Conservation (phyloP, 2,888 invertebrate species). For the Capitulum mitella region DNA sequence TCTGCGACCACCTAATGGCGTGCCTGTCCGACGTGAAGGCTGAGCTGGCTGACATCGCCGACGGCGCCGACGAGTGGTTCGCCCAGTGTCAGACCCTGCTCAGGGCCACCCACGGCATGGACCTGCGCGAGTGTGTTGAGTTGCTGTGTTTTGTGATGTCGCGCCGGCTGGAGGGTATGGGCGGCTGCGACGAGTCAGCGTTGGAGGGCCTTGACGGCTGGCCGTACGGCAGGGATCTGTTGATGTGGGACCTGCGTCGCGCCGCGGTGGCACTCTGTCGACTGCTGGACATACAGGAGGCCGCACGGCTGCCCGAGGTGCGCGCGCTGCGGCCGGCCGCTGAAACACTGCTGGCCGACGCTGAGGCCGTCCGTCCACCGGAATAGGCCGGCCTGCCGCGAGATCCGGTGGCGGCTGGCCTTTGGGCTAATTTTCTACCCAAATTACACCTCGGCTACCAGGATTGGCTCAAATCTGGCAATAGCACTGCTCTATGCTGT, state of each 20-base stretch:
- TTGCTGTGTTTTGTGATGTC: constrained; percentile 32
- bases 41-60: constrained; percentile 8
- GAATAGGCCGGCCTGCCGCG: too few species aligned
- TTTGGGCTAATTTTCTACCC: too few species aligned
- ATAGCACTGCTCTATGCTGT: too few species aligned
- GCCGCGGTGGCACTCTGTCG: constrained; percentile 26
- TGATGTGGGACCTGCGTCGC: constrained; percentile 29
- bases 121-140: constrained; percentile 31
- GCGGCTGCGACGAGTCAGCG: constrained; percentile 24
- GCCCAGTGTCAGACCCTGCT: constrained; percentile 35
- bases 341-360: not conserved
- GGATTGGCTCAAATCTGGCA: too few species aligned
- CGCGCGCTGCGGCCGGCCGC: not conserved
- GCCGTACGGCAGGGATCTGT: constrained; percentile 29
- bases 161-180: constrained; percentile 29
- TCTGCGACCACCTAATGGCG: constrained; percentile 61
- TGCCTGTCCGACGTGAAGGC: constrained; percentile 55
- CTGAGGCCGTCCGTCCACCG: too few species aligned
- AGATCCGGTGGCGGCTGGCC: too few species aligned
- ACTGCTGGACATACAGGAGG: constrained; percentile 29
- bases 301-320: constrained; percentile 21
- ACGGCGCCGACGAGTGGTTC: constrained; percentile 32
- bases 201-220: constrained; percentile 30
- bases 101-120: constrained; percentile 35
- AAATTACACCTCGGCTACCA: too few species aligned